phyloP scores from a whole-genome alignment of 2,888 invertebrate species.

The Conchocele bisecta region DNA sequence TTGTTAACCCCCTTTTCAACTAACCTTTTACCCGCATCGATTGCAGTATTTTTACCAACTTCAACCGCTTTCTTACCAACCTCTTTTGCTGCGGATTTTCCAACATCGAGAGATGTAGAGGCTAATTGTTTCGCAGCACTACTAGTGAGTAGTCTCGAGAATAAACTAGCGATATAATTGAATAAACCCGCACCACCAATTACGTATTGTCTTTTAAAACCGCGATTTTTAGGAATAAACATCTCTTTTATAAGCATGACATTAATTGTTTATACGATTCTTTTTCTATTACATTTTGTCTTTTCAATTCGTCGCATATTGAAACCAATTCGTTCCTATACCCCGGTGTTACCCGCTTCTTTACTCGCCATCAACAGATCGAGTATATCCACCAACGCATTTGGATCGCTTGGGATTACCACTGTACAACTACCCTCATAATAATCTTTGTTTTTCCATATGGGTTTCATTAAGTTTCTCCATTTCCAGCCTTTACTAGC shows the following conservation, averaged over 20 bases:
- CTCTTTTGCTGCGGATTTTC: slow-evolving; percentile 24
- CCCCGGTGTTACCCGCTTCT: slow-evolving; percentile 5
- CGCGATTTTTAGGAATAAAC: slow-evolving; percentile 28
- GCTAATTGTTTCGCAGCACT: slow-evolving; percentile 23
- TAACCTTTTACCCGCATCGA: slow-evolving; percentile 29
- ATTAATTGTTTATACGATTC: slow-evolving; percentile 18
- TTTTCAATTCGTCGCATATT: slow-evolving; percentile 5
- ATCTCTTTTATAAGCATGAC: slow-evolving; percentile 28
- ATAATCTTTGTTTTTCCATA: slow-evolving; percentile 4
- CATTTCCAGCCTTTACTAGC: slow-evolving; percentile 23
- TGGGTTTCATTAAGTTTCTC: background rate
- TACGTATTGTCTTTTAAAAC: slow-evolving; percentile 39
- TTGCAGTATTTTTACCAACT: slow-evolving; percentile 18
- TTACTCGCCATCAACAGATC: slow-evolving; percentile 14
- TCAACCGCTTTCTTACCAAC: slow-evolving; percentile 27
- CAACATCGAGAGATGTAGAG: slow-evolving; percentile 18
- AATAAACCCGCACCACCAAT: slow-evolving; percentile 35
- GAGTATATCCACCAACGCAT: slow-evolving; percentile 11
- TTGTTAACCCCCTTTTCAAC: slow-evolving; percentile 21
- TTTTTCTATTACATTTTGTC: too few species aligned
- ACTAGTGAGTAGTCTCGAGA: slow-evolving; percentile 16
- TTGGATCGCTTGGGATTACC: too few species aligned
- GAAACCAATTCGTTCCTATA: background rate
- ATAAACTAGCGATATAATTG: slow-evolving; percentile 23
- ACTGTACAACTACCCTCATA: background rate